phyloP scores from a whole-genome alignment of 2,797 vertebrate genomes.

The Syncerus caffer region DNA sequence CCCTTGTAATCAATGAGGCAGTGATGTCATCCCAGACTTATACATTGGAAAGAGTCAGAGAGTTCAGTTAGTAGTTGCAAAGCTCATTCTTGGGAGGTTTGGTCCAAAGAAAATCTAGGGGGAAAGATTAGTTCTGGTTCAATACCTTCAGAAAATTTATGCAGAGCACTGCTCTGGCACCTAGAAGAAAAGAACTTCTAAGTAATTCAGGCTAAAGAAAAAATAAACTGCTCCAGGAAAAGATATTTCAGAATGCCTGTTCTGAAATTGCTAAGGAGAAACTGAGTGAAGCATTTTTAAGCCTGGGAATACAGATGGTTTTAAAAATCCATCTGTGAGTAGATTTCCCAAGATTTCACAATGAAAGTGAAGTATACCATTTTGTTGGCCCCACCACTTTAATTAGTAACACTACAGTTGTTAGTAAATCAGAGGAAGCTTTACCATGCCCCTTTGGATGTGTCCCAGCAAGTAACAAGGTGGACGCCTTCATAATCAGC shows the following conservation, averaged over 20 bases:
- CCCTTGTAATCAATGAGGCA: background rate
- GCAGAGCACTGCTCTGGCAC: background rate
- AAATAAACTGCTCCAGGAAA: background rate
- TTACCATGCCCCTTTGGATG: background rate
- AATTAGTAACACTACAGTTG: background rate
- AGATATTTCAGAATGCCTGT: background rate
- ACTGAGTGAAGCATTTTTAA: background rate
- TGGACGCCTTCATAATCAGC: background rate
- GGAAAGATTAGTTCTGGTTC: background rate
- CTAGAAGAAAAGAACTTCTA: background rate
- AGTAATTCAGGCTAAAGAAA: background rate
- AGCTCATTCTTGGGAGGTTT: background rate
- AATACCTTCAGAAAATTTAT: conserved; percentile 10
- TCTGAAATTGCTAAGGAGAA: background rate
- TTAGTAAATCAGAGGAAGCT: background rate
- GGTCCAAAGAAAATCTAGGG: background rate
- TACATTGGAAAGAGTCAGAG: background rate
- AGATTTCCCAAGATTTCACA: background rate
- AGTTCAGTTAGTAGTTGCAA: background rate
- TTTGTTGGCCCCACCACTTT: background rate
- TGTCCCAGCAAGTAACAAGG: background rate
- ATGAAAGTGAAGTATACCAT: background rate
- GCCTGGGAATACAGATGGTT: background rate
- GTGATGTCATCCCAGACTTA: background rate
- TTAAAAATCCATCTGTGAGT: background rate